Evolutionary conservation across 2,888 invertebrate species (phyloP).

Genomic region (Apotomis capreana): DNA sequence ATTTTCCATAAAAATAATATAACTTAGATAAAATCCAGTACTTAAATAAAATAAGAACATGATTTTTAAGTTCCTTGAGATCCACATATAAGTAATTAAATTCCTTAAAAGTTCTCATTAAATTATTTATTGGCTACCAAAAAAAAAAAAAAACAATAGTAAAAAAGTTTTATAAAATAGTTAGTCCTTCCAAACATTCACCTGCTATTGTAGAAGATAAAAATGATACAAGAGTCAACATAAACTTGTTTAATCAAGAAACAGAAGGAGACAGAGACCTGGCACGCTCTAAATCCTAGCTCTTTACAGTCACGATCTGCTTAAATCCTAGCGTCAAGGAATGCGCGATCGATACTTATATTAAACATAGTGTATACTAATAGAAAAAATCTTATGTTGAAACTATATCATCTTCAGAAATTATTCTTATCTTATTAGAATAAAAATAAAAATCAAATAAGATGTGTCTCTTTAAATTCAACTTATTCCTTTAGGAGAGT

Average conservation of each 20-base stretch:
- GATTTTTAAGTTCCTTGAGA: too few relatives aligned
- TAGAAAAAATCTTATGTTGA: too few relatives aligned
- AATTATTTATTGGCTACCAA: background rate
- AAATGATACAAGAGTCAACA: conserved; percentile 45
- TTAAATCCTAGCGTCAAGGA: conserved; percentile 49
- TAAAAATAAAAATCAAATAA: background rate
- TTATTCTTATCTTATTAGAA: background rate
- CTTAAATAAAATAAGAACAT: too few relatives aligned
- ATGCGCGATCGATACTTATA: conserved; percentile 18
- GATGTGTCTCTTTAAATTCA: background rate
- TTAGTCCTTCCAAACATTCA: background rate
- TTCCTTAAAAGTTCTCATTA: too few relatives aligned
- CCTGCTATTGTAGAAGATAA: conserved; percentile 1
- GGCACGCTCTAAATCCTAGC: conserved; percentile 64
- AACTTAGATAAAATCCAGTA: too few relatives aligned
- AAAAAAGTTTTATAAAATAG: background rate
- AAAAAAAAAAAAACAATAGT: background rate
- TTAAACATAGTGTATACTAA: too few relatives aligned
- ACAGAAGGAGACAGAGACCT: conserved; percentile 63
- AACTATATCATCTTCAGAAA: too few relatives aligned
- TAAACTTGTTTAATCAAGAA: conserved; percentile 67
- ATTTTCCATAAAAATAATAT: background rate
- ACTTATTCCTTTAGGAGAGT: too few relatives aligned
- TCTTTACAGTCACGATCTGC: conserved; percentile 61
- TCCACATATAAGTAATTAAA: too few relatives aligned